Base-by-base conservation (phyloP, 1,140 invertebrate species). In the Ceratina australensis region DNA sequence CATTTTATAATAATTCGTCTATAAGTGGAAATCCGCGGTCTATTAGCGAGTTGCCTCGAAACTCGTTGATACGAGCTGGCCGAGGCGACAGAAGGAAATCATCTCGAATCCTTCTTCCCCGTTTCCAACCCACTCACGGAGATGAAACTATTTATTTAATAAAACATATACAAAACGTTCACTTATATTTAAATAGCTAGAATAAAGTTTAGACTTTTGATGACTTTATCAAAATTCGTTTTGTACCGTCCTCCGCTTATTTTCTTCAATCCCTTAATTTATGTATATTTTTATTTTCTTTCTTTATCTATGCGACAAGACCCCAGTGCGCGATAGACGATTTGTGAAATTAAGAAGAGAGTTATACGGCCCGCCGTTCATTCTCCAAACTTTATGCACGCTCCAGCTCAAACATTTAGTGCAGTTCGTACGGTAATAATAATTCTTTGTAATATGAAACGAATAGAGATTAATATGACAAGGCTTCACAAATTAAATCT, bases 291-390 rank as follows among this genome's bases (percentile, higher is more conserved):
- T 50, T 26, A 13, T 26, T 50, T 24, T 12, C 12, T 15, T 22
- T 54, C 49, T 18, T 28, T 49, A 15, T 13, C 15, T 47, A 5
- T 8, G 42, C n/a, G 2, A 67, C 4, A n/a, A 67, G 18, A 54
- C 49, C 28, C 3, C 24, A 15, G 12, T 15, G 49, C 18, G 12
- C 49, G 26, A 24, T 16, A 16, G 47, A 28, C 20, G 56, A 71
- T 77, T 26, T n/a, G 26, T 42, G 66, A 77, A 63, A 71, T 71
- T 77, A 77, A 47, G 26, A 76, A 47, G 47, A 22, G 26, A 22
- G 42, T 59, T 26, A 66, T 15, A 69, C 64, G 54, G n/a, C 26
- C 26, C 3, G 72, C 61, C 72, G 22, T 65, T 65, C 18, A 68
- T 59, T 26, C 33, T 66, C 47, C n/a, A 56, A 22, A 24, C 28